phyloP scores from a whole-genome alignment of 2,888 invertebrate species.

The Sinelater perroti region DNA sequence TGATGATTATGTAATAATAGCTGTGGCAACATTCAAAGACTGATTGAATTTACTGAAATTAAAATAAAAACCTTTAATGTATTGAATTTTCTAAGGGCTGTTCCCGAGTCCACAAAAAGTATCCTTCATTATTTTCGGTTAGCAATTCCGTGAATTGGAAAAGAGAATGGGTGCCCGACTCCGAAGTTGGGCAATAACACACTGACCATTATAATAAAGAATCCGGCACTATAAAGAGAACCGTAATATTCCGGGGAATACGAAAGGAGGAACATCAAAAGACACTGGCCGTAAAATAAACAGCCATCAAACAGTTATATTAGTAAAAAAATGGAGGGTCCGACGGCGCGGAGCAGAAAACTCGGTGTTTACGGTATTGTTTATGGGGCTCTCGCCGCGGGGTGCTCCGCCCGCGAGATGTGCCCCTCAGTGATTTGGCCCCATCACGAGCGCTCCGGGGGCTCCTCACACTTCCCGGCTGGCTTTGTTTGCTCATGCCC shows the following conservation, averaged over 20 bases:
- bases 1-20: too few species aligned
- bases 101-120: too few species aligned
- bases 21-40: too few species aligned
- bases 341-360: conserved; percentile 48
- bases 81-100: too few species aligned
- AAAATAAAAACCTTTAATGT: too few species aligned
- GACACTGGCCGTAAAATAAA: conserved; percentile 56
- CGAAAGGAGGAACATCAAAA: conserved; percentile 40
- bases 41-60: too few species aligned
- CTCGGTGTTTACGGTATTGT: conserved; percentile 56
- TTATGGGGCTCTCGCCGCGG: conserved; percentile 53
- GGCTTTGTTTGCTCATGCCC: conserved; percentile 46
- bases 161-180: too few species aligned
- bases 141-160: too few species aligned
- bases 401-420: conserved; percentile 47
- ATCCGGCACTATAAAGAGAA: conserved; percentile 36
- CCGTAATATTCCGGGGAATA: conserved; percentile 28
- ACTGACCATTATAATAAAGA: conserved; percentile 19
- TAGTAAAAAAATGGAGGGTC: conserved; percentile 54
- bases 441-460: conserved; percentile 44
- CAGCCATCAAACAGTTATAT: conserved; percentile 57
- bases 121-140: too few species aligned
- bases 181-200: too few species aligned
- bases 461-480: conserved; percentile 41
- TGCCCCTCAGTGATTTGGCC: conserved; percentile 44